These are phyloP conservation scores for Branchinecta lynchi DNA, from an alignment of 1,140 invertebrate species.

Conservation along the genomic window DNA sequence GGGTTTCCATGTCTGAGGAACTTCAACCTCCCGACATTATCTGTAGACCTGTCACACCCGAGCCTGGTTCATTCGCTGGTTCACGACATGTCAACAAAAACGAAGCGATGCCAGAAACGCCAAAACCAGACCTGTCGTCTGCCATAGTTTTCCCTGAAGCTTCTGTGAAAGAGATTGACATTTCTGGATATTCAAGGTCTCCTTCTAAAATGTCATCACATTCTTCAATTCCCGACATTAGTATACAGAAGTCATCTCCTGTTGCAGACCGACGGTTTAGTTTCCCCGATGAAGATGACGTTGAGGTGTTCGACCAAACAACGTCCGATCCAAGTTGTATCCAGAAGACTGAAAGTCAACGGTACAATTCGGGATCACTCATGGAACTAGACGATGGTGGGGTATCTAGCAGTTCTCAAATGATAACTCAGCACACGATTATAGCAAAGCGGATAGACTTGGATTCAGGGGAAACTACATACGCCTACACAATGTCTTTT, in stretches of 20 bases:
- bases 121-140: neutral
- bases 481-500: slow-evolving; percentile 23
- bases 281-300: slow-evolving; percentile 35
- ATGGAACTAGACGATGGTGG: slow-evolving; percentile 23
- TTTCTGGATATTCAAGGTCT: neutral
- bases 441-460: slow-evolving; percentile 20
- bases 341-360: slow-evolving; percentile 14
- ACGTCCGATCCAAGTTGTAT: slow-evolving; percentile 22
- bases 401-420: slow-evolving; percentile 11
- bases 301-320: slow-evolving; percentile 31
- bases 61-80: slow-evolving; percentile 28
- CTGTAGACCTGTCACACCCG: slow-evolving; percentile 36
- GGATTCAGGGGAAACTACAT: slow-evolving; percentile 10
- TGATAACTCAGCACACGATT: slow-evolving; percentile 14
- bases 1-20: neutral
- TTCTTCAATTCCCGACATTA: slow-evolving; percentile 47
- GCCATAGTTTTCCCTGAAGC: neutral
- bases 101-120: neutral
- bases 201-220: slow-evolving; percentile 26
- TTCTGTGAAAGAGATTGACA: neutral
- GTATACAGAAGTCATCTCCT: slow-evolving; percentile 45
- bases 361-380: neutral
- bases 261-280: slow-evolving; percentile 32
- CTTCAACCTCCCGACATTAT: slow-evolving; percentile 28
- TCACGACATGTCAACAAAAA: neutral